Evolutionary conservation across 2,797 vertebrate species (phyloP).

Genomic region (Carcharodon carcharias): DNA sequence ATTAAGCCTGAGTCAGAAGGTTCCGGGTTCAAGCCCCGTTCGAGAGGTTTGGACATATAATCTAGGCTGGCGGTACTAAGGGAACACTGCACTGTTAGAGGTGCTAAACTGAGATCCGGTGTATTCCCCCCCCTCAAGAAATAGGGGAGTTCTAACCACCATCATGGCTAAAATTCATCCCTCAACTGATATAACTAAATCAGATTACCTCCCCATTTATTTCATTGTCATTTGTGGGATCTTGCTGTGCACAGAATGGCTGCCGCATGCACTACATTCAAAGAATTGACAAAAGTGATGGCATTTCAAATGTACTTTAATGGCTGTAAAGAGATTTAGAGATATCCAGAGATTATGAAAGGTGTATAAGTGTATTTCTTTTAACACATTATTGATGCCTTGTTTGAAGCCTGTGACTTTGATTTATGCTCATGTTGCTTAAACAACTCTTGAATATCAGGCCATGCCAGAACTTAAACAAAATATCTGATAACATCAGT

Average conservation of each 20-base stretch:
- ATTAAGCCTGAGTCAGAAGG: not conserved
- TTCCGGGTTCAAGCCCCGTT: not conserved
- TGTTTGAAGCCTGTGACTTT: not conserved
- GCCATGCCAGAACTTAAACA: not conserved
- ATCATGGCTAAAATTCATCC: not conserved
- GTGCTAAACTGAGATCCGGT: not conserved
- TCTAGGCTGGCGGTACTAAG: not conserved
- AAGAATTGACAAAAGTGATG: not conserved
- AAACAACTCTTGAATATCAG: not conserved
- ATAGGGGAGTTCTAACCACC: not conserved
- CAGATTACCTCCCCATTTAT: not conserved
- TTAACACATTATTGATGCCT: not conserved
- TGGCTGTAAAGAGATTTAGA: not conserved
- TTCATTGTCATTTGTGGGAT: not conserved
- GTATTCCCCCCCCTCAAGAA: not conserved
- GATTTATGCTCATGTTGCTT: not conserved
- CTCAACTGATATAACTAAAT: not conserved
- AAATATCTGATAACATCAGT: conserved; percentile 14
- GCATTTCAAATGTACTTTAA: not conserved
- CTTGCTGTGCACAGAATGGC: not conserved
- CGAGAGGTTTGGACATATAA: not conserved
- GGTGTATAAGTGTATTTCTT: not conserved
- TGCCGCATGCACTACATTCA: not conserved
- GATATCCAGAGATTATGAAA: not conserved
- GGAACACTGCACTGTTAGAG: not conserved